These are phyloP conservation scores for Syrrhaptes paradoxus DNA, from an alignment of 2,113 vertebrate species.

Conservation along the genomic window DNA sequence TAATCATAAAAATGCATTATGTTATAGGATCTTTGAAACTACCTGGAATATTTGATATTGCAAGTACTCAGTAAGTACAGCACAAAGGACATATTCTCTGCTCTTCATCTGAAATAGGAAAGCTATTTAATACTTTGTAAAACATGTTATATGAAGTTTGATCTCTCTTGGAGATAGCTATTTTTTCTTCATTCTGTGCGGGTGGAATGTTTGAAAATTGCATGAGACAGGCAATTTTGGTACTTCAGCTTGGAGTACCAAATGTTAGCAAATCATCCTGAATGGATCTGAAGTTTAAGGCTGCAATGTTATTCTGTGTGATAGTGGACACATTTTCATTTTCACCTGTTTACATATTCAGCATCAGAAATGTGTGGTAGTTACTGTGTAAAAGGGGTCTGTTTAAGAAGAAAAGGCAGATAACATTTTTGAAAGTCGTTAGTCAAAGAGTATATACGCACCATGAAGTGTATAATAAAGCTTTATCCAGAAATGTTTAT, in stretches of 20 bases:
- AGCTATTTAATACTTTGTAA: slow-evolving; percentile 76
- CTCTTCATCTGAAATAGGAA: slow-evolving; percentile 64
- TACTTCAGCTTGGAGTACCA: slow-evolving; percentile 74
- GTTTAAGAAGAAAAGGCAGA: slow-evolving; percentile 62
- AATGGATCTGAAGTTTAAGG: slow-evolving; percentile 74
- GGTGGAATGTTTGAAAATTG: slow-evolving; percentile 79
- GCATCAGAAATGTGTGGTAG: slow-evolving; percentile 48
- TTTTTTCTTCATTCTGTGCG: slow-evolving; percentile 63
- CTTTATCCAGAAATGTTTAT: background rate
- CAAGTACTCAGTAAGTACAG: slow-evolving; percentile 40
- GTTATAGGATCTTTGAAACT: slow-evolving; percentile 9
- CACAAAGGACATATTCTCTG: slow-evolving; percentile 32
- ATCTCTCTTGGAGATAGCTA: slow-evolving; percentile 63
- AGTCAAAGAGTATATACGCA: slow-evolving; percentile 1
- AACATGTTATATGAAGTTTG: slow-evolving; percentile 75
- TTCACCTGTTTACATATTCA: slow-evolving; percentile 77
- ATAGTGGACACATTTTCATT: slow-evolving; percentile 67
- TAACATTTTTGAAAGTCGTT: slow-evolving; percentile 49
- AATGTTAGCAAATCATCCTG: slow-evolving; percentile 78
- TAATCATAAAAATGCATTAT: background rate
- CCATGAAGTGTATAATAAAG: background rate
- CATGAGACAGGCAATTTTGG: slow-evolving; percentile 74
- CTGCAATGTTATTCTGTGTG: slow-evolving; percentile 69
- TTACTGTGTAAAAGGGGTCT: slow-evolving; percentile 56
- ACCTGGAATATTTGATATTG: background rate